Evolutionary conservation across 2,888 invertebrate genomes (phyloP).

Genomic region (Melanargia galathea): DNA sequence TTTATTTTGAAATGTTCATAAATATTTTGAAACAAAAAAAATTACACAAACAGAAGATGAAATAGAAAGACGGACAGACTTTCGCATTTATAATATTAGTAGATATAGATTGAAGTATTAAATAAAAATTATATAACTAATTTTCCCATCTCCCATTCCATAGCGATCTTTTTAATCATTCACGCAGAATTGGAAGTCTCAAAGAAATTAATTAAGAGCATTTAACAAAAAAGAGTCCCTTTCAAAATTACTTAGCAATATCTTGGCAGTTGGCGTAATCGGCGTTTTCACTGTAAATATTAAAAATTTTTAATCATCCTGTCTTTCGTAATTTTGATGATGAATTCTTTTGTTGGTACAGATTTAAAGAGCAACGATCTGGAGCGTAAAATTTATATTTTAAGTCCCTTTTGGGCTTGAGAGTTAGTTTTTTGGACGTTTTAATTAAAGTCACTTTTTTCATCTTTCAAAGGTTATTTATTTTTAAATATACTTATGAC

Average conservation of each 20-base stretch:
- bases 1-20: too few relatives aligned
- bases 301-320: constrained; percentile 30
- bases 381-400: constrained; percentile 16
- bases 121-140: not conserved
- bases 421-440: constrained; percentile 9
- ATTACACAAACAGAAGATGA: too few relatives aligned
- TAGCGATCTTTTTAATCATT: constrained; percentile 26
- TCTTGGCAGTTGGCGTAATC: constrained; percentile 24
- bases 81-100: too few relatives aligned
- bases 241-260: constrained; percentile 23
- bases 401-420: constrained; percentile 2
- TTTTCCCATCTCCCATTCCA: constrained; percentile 9
- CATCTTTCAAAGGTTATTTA: not conserved
- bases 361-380: constrained; percentile 7
- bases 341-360: constrained; percentile 19
- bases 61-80: too few relatives aligned
- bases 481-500: too few relatives aligned
- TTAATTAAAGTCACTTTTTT: constrained; percentile 14
- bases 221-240: constrained; percentile 27
- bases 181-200: constrained; percentile 20
- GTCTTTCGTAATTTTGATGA: constrained; percentile 24
- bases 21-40: too few relatives aligned
- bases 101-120: not conserved
- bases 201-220: constrained; percentile 31
- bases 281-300: constrained; percentile 26